Base-by-base conservation (phyloP, 2,797 vertebrate genomes). In the Astyanax mexicanus region DNA sequence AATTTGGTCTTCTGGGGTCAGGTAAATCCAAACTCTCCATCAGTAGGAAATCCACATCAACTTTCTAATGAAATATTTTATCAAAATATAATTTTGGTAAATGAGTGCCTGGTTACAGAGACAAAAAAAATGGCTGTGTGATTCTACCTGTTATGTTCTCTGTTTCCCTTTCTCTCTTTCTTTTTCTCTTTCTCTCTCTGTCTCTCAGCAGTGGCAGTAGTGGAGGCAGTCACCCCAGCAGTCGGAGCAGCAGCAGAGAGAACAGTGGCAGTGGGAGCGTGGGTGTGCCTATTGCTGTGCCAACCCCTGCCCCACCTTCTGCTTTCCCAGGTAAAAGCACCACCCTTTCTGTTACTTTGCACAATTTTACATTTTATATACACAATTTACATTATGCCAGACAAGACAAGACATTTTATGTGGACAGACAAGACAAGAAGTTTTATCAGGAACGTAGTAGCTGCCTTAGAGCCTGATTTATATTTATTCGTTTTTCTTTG, bases 191-290 rank as follows among this genome's bases (percentile, higher is more conserved):
- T 55, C 32, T 25, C 6, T 3, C 12, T 58, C 37, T 55, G 85
- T 54, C 29, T 84, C 88, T 85, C 92, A 98, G 97, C 93, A 99
- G 98, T 88, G 97, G 98, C 72, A 97, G 97, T 88, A 98, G 98
- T 11, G 98, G 98, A 62, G 96, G 97, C 81, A 97, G 97, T 80
- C 98, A 98, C 87, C 97, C 97, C 84, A 98, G 97, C 79, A 99
- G 98, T 85, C 94, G 97, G 86, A 99, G 98, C 94, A 99, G 98
- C 93, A 99, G 98, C 89, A 93, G 97, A 69, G 98, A 99, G 91
- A 99, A 99, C 93, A 99, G 98, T n/a, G 98, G 98, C 77, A 99
- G 97, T 55, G 98, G 98, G 81, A 98, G 97, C 12, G 98, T 99
- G 74, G 97, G 97, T 10, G 90, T 99, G 42, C 98, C 98, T 69